These are phyloP conservation scores for Hoplostethus atlanticus DNA, from an alignment of 2,797 vertebrate genomes.

Conservation along the genomic window DNA sequence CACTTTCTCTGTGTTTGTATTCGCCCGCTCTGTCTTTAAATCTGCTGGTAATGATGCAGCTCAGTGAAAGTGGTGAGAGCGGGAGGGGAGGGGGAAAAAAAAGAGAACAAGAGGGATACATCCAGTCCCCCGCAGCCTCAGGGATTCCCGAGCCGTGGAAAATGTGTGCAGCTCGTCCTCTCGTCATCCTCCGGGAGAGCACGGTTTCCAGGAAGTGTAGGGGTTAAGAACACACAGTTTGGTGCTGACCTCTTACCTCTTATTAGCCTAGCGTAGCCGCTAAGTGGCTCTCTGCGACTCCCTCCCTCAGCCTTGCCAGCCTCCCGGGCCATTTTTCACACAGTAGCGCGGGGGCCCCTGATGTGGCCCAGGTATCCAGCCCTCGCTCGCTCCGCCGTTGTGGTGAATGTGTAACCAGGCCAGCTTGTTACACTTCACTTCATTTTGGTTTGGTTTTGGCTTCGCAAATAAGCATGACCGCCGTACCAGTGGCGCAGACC, in stretches of 20 bases:
- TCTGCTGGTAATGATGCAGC: conserved; percentile 71
- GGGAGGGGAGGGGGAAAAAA: conserved; percentile 21
- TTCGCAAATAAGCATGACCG: conserved; percentile 24
- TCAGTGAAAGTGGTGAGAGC: conserved; percentile 68
- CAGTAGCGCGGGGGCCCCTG: conserved; percentile 49
- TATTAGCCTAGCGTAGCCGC: conserved; percentile 76
- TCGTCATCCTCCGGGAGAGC: conserved; percentile 74
- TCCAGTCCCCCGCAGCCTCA: conserved; percentile 44
- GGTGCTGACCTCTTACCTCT: conserved; percentile 73
- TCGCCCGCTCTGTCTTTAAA: conserved; percentile 61
- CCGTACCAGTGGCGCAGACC: conserved; percentile 3
- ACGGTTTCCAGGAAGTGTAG: conserved; percentile 79
- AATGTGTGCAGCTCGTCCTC: conserved; percentile 61
- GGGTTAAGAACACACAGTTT: conserved; percentile 80
- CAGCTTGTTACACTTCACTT: conserved; percentile 7
- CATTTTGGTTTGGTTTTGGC: conserved; percentile 22
- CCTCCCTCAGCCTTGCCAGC: conserved; percentile 49
- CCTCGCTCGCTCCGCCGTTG: conserved; percentile 43
- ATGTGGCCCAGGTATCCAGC: conserved; percentile 32
- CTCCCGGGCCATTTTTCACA: conserved; percentile 61
- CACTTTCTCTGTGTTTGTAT: conserved; percentile 48
- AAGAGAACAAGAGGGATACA: conserved; percentile 33
- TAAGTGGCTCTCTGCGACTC: conserved; percentile 76
- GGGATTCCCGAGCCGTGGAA: conserved; percentile 73
- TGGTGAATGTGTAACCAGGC: conserved; percentile 45